These are phyloP conservation scores for Rhynchomys soricoides DNA, from an alignment of 2,113 vertebrate species.

Conservation along the genomic window DNA sequence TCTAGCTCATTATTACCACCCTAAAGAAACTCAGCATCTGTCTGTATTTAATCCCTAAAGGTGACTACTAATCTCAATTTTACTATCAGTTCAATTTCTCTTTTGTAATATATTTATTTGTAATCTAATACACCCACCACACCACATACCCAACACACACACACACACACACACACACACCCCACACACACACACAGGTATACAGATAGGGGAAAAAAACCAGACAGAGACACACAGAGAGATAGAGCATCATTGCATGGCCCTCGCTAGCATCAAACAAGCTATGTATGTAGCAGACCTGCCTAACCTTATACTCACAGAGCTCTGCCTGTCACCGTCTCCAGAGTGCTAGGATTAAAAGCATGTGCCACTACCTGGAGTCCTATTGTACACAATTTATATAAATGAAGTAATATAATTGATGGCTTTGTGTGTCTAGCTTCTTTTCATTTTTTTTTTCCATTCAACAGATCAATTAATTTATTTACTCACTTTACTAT, in stretches of 20 bases:
- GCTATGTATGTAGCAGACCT: background rate
- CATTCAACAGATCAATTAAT: no score
- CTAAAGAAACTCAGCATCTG: background rate
- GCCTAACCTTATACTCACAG: background rate
- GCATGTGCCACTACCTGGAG: background rate
- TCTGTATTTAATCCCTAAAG: background rate
- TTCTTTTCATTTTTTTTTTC: background rate
- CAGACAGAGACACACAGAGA: background rate
- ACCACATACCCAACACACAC: no score
- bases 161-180: background rate
- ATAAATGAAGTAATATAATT: background rate
- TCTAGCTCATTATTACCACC: background rate
- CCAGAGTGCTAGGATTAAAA: background rate
- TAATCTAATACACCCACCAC: no score
- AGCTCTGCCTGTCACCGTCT: background rate
- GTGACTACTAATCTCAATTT: background rate
- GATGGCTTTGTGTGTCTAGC: background rate
- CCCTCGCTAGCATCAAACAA: background rate
- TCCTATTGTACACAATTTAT: background rate
- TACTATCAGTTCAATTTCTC: background rate
- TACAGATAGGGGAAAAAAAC: background rate
- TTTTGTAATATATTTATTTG: background rate
- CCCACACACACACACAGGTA: background rate
- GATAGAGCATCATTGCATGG: background rate
- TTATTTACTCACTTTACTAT: no score